A percentile compares a stretch with the other conserved stretches of the same genome.
These are phyloP conservation scores for Anguilla marmorata DNA, from an alignment of 2,797 vertebrate genomes.

Conservation along the genomic window DNA sequence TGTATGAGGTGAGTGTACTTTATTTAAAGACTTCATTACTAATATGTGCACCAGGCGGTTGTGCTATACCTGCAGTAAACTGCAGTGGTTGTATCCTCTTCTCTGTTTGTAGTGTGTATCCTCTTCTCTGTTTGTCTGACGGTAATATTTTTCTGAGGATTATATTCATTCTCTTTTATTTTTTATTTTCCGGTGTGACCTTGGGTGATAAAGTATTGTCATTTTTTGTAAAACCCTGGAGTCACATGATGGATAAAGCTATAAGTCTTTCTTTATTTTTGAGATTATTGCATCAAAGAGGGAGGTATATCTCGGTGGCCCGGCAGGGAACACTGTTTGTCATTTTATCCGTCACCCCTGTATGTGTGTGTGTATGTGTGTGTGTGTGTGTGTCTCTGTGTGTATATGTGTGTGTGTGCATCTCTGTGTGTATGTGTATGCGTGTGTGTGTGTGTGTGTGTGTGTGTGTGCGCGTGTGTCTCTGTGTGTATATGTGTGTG, in stretches of 20 bases:
- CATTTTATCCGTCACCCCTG: not conserved
- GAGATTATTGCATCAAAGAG: not conserved
- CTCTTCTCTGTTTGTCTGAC: not conserved
- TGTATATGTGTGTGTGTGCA: not conserved
- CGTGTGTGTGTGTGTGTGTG: not conserved
- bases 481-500: not conserved
- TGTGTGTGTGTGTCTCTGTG: not conserved
- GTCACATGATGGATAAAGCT: not conserved
- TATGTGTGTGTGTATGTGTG: not conserved
- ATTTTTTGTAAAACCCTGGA: not conserved
- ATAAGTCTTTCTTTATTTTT: not conserved
- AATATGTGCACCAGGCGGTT: not conserved
- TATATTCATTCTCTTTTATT: not conserved
- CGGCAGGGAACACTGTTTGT: not conserved
- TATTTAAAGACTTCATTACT: not conserved
- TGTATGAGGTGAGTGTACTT: not conserved
- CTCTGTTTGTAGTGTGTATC: not conserved
- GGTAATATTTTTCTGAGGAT: slow-evolving; percentile 1
- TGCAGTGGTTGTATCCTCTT: not conserved
- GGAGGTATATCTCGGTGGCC: not conserved
- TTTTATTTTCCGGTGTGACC: not conserved
- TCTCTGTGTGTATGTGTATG: not conserved
- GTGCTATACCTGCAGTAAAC: not conserved
- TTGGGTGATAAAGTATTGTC: not conserved
- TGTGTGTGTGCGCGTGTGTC: not conserved